These are phyloP conservation scores for Drosophila bipectinata DNA, from an alignment of 1,140 invertebrate species.

Conservation along the genomic window DNA sequence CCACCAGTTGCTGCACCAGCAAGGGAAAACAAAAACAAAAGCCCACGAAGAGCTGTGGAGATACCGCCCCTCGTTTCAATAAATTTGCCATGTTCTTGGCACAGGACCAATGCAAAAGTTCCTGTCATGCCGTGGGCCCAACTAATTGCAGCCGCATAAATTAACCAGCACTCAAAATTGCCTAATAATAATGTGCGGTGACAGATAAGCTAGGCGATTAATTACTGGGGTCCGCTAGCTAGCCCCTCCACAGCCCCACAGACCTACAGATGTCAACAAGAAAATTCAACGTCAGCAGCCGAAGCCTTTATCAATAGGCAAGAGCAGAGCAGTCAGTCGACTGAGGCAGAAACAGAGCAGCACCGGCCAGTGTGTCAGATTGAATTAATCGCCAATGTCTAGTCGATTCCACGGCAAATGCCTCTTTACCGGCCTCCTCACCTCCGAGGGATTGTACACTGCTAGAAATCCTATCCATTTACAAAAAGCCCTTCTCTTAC, in stretches of 20 bases:
- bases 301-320: constrained; percentile 63
- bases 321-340: constrained; percentile 4
- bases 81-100: constrained; percentile 43
- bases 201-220: constrained; percentile 63
- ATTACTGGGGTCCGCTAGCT: constrained; percentile 28
- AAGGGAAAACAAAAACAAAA: neutral
- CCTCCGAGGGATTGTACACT: neutral
- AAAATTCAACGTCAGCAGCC: constrained; percentile 19
- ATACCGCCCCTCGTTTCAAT: constrained; percentile 1
- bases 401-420: constrained; percentile 8
- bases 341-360: neutral
- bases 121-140: constrained; percentile 34
- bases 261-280: constrained; percentile 52
- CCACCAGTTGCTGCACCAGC: constrained; percentile 34
- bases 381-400: constrained; percentile 65
- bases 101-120: constrained; percentile 46
- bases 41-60: neutral
- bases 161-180: constrained; percentile 47
- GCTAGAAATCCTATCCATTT: neutral
- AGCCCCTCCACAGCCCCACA: neutral
- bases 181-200: constrained; percentile 33
- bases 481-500: neutral
- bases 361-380: constrained; percentile 47
- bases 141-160: constrained; percentile 67
- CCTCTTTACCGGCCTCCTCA: neutral